These are phyloP conservation scores for Nerophis lumbriciformis DNA, from an alignment of 2,113 vertebrate genomes.

Conservation along the genomic window DNA sequence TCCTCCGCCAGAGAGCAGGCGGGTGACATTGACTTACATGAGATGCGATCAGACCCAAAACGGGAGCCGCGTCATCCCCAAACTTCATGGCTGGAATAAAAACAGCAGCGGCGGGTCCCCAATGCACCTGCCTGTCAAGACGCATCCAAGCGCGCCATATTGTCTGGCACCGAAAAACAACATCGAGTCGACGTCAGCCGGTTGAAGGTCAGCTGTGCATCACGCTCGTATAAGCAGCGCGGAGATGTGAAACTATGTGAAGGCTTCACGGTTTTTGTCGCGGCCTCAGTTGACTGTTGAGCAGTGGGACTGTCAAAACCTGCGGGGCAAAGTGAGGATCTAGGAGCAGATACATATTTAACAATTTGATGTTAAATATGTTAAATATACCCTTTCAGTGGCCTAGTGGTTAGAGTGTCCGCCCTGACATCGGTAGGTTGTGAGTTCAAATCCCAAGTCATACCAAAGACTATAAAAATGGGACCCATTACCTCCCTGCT, in stretches of 20 bases:
- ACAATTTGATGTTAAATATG: no score
- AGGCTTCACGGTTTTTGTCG: not conserved
- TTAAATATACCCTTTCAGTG: no score
- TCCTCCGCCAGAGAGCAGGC: constrained; percentile 12
- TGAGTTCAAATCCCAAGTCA: no score
- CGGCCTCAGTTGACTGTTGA: no score
- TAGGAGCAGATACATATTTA: no score
- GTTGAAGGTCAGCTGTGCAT: constrained; percentile 48
- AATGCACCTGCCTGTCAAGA: constrained; percentile 48
- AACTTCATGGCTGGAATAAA: constrained; percentile 12
- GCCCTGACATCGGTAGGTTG: no score
- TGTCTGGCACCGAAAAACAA: constrained; percentile 1
- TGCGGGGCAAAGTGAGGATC: not conserved
- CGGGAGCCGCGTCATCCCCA: constrained; percentile 27
- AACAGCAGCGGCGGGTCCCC: constrained; percentile 34
- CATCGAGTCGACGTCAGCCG: constrained; percentile 25
- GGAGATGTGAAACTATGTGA: constrained; percentile 26
- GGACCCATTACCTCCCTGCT: no score
- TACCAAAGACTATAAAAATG: no score
- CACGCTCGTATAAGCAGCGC: constrained; percentile 17
- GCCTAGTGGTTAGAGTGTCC: no score
- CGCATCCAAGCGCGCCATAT: constrained; percentile 35
- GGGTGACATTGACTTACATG: constrained; percentile 36
- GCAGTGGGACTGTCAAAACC: not conserved
- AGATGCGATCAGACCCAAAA: constrained; percentile 40